Conservation (phyloP, 2,113 vertebrate genomes). For the Natator depressus region DNA sequence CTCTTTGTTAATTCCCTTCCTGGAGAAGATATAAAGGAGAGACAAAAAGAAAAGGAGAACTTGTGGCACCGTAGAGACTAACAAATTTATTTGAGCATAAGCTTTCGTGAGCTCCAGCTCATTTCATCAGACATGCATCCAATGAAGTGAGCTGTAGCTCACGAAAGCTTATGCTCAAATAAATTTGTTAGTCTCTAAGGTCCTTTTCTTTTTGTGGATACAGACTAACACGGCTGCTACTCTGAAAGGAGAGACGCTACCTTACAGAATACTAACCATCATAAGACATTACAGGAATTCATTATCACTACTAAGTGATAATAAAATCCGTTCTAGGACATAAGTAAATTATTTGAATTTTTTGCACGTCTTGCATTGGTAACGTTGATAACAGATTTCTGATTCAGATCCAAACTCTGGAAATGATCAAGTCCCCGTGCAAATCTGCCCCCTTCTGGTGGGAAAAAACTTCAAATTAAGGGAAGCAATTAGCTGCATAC, state of each 20-base stretch:
- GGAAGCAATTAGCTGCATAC: background rate
- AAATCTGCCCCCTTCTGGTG: conserved; percentile 35
- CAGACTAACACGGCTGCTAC: no score
- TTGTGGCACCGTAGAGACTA: no score
- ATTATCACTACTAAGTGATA: background rate
- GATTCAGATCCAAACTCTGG: background rate
- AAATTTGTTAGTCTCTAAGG: no score
- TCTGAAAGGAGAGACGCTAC: background rate
- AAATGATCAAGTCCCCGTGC: background rate
- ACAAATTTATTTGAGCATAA: no score
- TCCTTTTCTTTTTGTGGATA: no score
- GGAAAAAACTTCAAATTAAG: background rate
- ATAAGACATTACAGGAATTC: accelerated
- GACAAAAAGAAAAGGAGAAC: no score
- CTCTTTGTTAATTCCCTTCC: accelerated
- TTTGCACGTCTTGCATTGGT: background rate
- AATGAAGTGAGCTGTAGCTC: no score
- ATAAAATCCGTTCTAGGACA: background rate
- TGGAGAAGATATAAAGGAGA: background rate
- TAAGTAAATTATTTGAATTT: background rate
- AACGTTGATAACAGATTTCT: background rate
- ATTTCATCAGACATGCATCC: no score
- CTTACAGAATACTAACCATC: background rate
- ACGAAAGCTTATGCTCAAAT: no score
- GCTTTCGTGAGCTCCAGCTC: no score